Evolutionary conservation across 2,797 vertebrate genomes (phyloP).

Genomic region (Neosilurus mollespiculum): DNA sequence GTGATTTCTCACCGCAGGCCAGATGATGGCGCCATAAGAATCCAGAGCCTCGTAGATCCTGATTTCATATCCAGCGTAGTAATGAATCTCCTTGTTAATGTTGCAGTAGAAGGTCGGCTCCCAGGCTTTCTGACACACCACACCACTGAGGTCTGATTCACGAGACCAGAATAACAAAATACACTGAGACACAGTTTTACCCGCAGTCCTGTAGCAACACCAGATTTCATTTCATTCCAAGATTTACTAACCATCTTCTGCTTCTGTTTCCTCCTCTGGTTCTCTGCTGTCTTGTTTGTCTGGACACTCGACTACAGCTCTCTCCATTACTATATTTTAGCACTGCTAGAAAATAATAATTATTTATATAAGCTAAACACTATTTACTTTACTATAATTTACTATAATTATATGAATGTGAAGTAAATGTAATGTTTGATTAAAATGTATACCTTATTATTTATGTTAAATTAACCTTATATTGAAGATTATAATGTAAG

Average conservation of each 20-base stretch:
- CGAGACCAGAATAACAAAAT: not conserved
- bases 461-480: not conserved
- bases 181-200: not conserved
- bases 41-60: conserved; percentile 82
- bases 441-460: not conserved
- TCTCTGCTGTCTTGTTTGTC: conserved; percentile 10
- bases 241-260: not conserved
- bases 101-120: conserved; percentile 70
- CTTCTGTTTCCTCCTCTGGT: conserved; percentile 13
- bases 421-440: too few species aligned
- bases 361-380: not conserved
- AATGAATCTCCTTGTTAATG: conserved; percentile 75
- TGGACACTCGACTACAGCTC: not conserved
- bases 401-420: not conserved
- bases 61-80: conserved; percentile 79
- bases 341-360: not conserved
- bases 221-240: too few species aligned
- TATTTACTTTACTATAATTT: too few species aligned
- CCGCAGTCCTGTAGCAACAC: too few species aligned
- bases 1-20: conserved; percentile 82
- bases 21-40: conserved; percentile 79
- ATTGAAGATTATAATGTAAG: not conserved
- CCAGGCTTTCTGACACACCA: conserved; percentile 61
- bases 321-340: conserved; percentile 20
- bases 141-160: conserved; percentile 21